Conservation (phyloP, 1,140 invertebrate species). For the Daktulosphaira vitifoliae region DNA sequence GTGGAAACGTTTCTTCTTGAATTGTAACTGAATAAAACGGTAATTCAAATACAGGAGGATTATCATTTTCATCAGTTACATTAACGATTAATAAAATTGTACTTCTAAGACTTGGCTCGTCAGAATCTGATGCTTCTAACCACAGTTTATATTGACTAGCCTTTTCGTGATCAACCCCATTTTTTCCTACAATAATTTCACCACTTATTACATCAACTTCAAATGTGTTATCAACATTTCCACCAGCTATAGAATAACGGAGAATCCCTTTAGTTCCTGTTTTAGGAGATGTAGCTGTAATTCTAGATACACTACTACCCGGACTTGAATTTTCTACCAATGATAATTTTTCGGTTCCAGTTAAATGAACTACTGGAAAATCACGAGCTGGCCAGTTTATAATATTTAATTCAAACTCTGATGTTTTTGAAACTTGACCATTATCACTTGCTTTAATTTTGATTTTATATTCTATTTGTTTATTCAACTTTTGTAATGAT, state of each 20-base stretch:
- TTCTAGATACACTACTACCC: slow-evolving; percentile 60
- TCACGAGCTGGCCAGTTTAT: slow-evolving; percentile 59
- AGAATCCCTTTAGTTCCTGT: slow-evolving; percentile 56
- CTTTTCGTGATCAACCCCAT: slow-evolving; percentile 81
- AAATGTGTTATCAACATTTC: slow-evolving; percentile 78
- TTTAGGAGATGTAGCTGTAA: slow-evolving; percentile 65
- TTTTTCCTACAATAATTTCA: slow-evolving; percentile 63
- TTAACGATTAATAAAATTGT: slow-evolving; percentile 70
- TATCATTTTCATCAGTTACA: slow-evolving; percentile 87
- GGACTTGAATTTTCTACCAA: slow-evolving; percentile 68
- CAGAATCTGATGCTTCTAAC: slow-evolving; percentile 82
- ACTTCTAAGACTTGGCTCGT: slow-evolving; percentile 65
- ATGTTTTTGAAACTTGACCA: slow-evolving; percentile 53
- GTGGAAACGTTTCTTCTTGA: slow-evolving; percentile 74
- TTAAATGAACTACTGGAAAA: slow-evolving; percentile 64
- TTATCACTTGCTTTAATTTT: slow-evolving; percentile 64
- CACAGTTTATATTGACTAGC: slow-evolving; percentile 77
- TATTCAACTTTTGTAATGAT: slow-evolving; percentile 48
- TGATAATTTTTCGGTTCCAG: slow-evolving; percentile 59
- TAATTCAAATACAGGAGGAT: slow-evolving; percentile 71
- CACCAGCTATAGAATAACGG: slow-evolving; percentile 78
- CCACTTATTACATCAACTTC: slow-evolving; percentile 69
- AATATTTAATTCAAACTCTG: slow-evolving; percentile 59
- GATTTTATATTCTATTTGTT: slow-evolving; percentile 51
- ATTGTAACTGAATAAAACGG: slow-evolving; percentile 74